Conservation (phyloP, 2,888 invertebrate species). For the Tipula unca region DNA sequence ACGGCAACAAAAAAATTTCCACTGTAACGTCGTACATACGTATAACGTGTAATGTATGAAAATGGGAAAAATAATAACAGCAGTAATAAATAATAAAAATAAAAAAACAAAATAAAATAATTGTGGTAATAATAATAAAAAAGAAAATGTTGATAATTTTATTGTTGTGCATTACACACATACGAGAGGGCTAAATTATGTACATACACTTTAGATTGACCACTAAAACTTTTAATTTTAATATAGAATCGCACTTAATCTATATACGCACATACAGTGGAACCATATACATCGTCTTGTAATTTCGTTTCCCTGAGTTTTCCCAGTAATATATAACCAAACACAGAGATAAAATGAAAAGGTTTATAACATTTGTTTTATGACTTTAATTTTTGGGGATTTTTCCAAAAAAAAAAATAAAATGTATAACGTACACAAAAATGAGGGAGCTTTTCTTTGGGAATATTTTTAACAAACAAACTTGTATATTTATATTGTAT, state of each 20-base stretch:
- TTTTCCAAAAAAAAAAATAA: neutral
- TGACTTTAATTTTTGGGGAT: neutral
- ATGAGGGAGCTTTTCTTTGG: neutral
- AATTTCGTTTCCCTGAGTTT: neutral
- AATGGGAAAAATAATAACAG: neutral
- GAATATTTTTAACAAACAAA: neutral
- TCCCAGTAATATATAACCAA: neutral
- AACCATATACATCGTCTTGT: neutral
- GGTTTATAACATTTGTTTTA: conserved; percentile 8
- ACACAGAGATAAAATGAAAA: neutral
- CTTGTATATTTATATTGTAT: no score
- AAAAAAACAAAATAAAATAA: neutral
- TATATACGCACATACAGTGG: neutral
- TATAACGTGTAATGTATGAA: neutral
- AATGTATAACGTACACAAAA: neutral
- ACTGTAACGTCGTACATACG: neutral
- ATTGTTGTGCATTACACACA: neutral
- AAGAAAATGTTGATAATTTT: neutral
- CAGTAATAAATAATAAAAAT: neutral
- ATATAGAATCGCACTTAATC: neutral
- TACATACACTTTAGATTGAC: neutral
- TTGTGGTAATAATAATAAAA: neutral
- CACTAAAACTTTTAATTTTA: neutral
- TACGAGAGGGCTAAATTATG: neutral
- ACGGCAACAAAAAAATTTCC: neutral